These are phyloP conservation scores for Taenioides sp. DNA, from an alignment of 2,797 vertebrate species.

Conservation along the genomic window DNA sequence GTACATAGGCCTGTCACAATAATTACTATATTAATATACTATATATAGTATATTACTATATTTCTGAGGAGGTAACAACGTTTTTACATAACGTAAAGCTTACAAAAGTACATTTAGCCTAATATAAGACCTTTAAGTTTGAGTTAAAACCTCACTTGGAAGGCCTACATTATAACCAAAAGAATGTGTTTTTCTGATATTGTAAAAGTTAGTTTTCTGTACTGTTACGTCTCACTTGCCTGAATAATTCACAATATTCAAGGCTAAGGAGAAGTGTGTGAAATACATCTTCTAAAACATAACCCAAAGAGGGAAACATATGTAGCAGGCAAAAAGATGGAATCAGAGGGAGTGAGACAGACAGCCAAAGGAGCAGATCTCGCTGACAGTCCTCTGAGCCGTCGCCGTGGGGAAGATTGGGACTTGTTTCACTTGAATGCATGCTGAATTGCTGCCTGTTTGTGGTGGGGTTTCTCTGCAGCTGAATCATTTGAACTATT, in stretches of 20 bases:
- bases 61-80: no score
- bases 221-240: background rate
- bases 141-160: background rate
- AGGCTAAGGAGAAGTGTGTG: conserved; percentile 2
- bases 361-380: conserved; percentile 27
- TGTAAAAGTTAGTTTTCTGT: background rate
- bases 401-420: conserved; percentile 38
- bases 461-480: conserved; percentile 37
- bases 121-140: background rate
- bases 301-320: conserved; percentile 9
- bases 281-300: background rate
- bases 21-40: no score
- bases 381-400: conserved; percentile 52
- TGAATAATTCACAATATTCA: background rate
- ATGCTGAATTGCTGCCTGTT: conserved; percentile 54
- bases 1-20: no score
- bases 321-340: conserved; percentile 12
- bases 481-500: conserved; percentile 55
- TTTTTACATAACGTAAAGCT: no score
- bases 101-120: no score
- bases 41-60: no score
- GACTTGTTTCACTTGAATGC: conserved; percentile 54
- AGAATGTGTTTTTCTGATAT: background rate
- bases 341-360: conserved; percentile 27
- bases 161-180: background rate